Percentiles rank a stretch among this genome's conserved stretches.
These are phyloP conservation scores for Brachylomia viminalis DNA, from an alignment of 2,888 invertebrate species.

Conservation along the genomic window DNA sequence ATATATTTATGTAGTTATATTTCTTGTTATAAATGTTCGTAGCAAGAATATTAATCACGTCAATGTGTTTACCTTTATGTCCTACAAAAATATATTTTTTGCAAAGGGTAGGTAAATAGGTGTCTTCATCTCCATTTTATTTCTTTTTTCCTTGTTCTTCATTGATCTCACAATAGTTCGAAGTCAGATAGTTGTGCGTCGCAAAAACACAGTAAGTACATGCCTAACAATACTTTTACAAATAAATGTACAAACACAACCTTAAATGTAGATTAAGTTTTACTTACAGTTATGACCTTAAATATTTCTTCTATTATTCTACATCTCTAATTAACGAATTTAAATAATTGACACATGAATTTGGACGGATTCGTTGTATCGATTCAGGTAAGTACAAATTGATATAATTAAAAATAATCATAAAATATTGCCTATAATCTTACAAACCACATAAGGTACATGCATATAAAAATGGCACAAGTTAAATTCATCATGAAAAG, in stretches of 20 bases:
- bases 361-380: slow-evolving; percentile 86
- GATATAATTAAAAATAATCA: slow-evolving; percentile 55
- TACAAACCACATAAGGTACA: slow-evolving; percentile 75
- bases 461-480: slow-evolving; percentile 83
- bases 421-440: slow-evolving; percentile 70
- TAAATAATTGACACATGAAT: slow-evolving; percentile 65
- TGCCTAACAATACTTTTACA: slow-evolving; percentile 54
- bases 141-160: neutral
- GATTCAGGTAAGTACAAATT: slow-evolving; percentile 66
- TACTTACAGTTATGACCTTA: slow-evolving; percentile 43
- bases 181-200: slow-evolving; percentile 4
- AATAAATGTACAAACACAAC: slow-evolving; percentile 60
- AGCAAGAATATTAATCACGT: slow-evolving; percentile 14
- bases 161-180: slow-evolving; percentile 5
- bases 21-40: neutral
- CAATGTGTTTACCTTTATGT: too few species aligned
- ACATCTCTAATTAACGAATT: slow-evolving; percentile 45
- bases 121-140: neutral
- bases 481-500: slow-evolving; percentile 75
- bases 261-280: slow-evolving; percentile 38
- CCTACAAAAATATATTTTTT: neutral
- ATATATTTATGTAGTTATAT: too few species aligned
- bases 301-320: slow-evolving; percentile 38
- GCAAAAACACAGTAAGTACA: slow-evolving; percentile 31
- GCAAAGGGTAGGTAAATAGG: neutral